These are phyloP conservation scores for Callopanchax toddi DNA, from an alignment of 2,113 vertebrate species.

Conservation along the genomic window DNA sequence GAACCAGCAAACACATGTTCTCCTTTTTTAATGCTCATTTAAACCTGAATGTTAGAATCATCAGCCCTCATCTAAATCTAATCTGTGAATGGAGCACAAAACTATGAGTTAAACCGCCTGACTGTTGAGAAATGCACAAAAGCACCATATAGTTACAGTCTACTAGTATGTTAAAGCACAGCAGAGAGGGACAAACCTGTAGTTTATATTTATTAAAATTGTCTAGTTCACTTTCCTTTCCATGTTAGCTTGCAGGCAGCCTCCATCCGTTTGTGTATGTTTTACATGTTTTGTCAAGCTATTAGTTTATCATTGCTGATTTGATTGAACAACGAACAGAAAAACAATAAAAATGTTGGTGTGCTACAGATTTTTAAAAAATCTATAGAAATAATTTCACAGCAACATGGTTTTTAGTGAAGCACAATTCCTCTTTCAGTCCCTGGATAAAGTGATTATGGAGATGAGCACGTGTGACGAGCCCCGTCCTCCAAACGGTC, in stretches of 20 bases:
- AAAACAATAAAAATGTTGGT: neutral
- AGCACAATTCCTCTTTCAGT: constrained; percentile 72
- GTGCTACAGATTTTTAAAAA: neutral
- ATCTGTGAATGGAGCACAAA: neutral
- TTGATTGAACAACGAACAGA: neutral
- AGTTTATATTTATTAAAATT: too few relatives aligned
- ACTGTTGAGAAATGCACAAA: too few relatives aligned
- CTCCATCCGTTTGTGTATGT: too few relatives aligned
- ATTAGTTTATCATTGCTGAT: too few relatives aligned
- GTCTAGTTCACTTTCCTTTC: too few relatives aligned
- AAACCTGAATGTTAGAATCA: neutral
- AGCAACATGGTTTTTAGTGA: neutral
- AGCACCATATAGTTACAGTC: too few relatives aligned
- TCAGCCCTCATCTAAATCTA: neutral
- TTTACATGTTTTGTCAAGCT: too few relatives aligned
- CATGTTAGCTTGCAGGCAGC: too few relatives aligned
- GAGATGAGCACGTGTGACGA: constrained; percentile 99
- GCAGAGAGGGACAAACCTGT: neutral
- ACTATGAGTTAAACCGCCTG: too few relatives aligned
- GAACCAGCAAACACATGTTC: constrained; percentile 7
- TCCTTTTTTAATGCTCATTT: neutral
- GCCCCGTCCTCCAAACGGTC: constrained; percentile 93
- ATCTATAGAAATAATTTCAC: neutral
- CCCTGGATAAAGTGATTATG: constrained; percentile 97
- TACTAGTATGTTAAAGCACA: neutral